Base-by-base conservation (phyloP, 2,113 vertebrate genomes). In the Turdus rufiventris region DNA sequence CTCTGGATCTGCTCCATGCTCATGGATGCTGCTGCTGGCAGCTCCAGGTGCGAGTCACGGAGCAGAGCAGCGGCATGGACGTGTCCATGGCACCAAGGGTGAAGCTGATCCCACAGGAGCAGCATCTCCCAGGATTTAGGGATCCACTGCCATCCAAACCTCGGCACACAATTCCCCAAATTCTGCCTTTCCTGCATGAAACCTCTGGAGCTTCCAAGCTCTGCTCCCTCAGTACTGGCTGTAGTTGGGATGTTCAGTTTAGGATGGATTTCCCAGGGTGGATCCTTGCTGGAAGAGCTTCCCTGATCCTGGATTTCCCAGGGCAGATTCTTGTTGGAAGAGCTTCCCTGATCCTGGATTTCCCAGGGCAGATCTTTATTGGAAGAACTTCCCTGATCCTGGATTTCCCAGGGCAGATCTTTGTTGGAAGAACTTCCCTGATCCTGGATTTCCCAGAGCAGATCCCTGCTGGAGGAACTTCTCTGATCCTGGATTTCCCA, bases 61-160 rank as follows among this genome's bases (percentile, higher is more conserved):
- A 14, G 31, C 54, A 50, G 79, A 18, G 66, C 79, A 71, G 33
- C 36, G 38, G 57, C 10, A 28, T 8, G 3, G 14, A 72, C 0
- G 0, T 14, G 40, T 9, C 43, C 5, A 0, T 4, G 25, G 40
- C 26, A 1, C 9, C 12, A 11, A 6, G 53, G 33, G n/a, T 33
- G 68, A 7, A 23, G 42, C 60, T 65, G 60, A 56, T 7, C 38
- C 83, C 10, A 11, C 36, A 9, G 31, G 29, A 28, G 5, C 88
- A 57, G 70, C 62, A 26, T 7, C 34, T 40, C 60, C 51, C 3
- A 2, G 51, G 29, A 21, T 31, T 42, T 40, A 51, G 0, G 40
- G 65, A 77, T 17, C 48, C 66, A 54, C 9, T 16, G 48, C 2
- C 18, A 86, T 6, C 21, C 83, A 21, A 71, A 48, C 48, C 51